Conservation (phyloP, 2,888 invertebrate genomes). For the Parnassius apollo region DNA sequence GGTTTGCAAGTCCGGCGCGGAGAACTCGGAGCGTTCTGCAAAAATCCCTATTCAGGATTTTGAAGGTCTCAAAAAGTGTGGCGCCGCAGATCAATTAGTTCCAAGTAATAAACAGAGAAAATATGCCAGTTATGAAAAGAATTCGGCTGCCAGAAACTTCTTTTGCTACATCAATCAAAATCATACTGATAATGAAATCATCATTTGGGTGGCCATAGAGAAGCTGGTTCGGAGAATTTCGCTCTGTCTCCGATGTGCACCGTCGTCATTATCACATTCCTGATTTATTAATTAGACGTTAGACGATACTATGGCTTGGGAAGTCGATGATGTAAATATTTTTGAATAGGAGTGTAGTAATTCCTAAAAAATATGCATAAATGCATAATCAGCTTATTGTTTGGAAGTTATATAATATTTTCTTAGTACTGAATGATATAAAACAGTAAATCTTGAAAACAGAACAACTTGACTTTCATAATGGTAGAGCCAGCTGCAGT, state of each 20-base stretch:
- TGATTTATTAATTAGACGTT: conserved; percentile 77
- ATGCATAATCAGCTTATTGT: too few relatives aligned
- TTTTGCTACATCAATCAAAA: conserved; percentile 80
- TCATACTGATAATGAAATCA: conserved; percentile 81
- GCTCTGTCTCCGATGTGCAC: conserved; percentile 49
- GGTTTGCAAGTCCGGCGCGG: conserved; percentile 5
- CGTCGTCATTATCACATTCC: conserved; percentile 76
- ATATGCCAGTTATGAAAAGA: conserved; percentile 72
- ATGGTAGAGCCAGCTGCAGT: too few relatives aligned
- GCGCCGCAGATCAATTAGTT: conserved; percentile 77
- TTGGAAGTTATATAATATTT: too few relatives aligned
- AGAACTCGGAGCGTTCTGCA: conserved; percentile 33
- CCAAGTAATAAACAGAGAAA: conserved; percentile 76
- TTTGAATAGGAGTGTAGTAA: conserved; percentile 13
- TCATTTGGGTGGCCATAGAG: conserved; percentile 81
- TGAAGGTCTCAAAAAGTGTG: conserved; percentile 63
- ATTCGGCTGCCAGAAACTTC: conserved; percentile 71
- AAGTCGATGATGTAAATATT: conserved; percentile 16
- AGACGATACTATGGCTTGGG: conserved; percentile 36
- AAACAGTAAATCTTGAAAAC: too few relatives aligned
- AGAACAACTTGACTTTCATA: too few relatives aligned
- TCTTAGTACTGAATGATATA: too few relatives aligned
- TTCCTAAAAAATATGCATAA: not conserved
- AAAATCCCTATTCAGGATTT: conserved; percentile 40
- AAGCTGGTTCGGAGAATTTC: conserved; percentile 65